Evolutionary conservation across 2,113 vertebrate genomes (phyloP).

Genomic region (Corythaeola cristata): DNA sequence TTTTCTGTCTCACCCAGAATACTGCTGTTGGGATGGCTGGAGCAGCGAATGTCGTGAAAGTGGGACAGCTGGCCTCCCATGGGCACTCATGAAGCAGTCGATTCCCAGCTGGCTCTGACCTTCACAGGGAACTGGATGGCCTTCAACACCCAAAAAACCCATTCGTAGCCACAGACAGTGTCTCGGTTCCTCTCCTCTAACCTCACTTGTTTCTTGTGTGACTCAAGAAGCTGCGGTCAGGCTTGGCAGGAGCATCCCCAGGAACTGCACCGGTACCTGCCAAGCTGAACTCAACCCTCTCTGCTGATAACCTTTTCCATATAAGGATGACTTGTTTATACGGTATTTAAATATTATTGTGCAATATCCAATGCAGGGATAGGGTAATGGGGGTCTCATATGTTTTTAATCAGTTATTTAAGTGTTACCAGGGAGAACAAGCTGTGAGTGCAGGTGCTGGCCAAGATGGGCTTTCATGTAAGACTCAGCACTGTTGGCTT

Average conservation of each 20-base stretch:
- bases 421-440: neutral
- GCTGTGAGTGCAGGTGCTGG: constrained; percentile 13
- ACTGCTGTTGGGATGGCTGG: neutral
- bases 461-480: neutral
- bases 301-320: neutral
- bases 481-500: neutral
- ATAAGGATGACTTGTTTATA: neutral
- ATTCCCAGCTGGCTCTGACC: neutral
- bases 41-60: neutral
- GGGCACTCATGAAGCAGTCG: neutral
- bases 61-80: neutral
- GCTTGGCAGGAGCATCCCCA: neutral
- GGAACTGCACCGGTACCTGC: neutral
- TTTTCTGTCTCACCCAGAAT: constrained; percentile 37
- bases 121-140: neutral
- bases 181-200: neutral
- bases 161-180: neutral
- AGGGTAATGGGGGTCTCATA: neutral
- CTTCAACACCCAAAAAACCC: neutral
- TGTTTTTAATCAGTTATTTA: constrained; percentile 20
- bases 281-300: neutral
- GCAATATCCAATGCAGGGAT: constrained; percentile 59
- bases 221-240: neutral
- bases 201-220: neutral
- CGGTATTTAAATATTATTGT: constrained; percentile 58